These are phyloP conservation scores for Onychomys leucogaster DNA, from an alignment of 2,797 vertebrate genomes.

Conservation along the genomic window DNA sequence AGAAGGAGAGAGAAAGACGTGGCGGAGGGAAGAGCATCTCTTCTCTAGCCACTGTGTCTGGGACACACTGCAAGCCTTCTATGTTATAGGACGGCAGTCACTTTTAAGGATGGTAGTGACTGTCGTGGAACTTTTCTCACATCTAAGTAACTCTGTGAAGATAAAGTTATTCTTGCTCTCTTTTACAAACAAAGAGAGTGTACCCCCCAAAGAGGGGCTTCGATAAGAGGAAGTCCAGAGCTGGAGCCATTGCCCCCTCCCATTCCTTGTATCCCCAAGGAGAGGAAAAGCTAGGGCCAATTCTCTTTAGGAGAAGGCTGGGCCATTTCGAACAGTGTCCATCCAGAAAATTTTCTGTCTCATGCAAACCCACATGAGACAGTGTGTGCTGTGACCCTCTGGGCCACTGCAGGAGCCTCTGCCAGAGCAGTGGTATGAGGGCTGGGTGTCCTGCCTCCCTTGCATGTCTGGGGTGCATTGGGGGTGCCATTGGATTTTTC, in stretches of 20 bases:
- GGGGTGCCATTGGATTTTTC: accelerated
- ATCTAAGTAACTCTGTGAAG: background rate
- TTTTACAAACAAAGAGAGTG: background rate
- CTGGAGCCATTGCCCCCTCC: background rate
- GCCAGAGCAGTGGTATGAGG: background rate
- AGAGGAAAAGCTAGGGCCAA: background rate
- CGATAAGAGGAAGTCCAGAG: background rate
- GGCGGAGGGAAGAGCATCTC: background rate
- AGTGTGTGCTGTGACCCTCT: background rate
- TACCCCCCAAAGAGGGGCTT: background rate
- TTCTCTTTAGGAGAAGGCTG: background rate
- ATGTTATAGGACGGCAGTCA: background rate
- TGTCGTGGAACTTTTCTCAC: background rate
- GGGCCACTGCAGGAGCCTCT: background rate
- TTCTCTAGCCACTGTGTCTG: background rate
- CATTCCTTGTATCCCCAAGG: background rate
- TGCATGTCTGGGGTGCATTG: background rate
- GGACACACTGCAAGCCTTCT: background rate
- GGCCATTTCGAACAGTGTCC: accelerated
- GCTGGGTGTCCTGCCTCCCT: background rate
- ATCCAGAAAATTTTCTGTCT: background rate
- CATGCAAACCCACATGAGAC: background rate
- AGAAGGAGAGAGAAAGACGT: background rate
- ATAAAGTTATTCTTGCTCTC: background rate
- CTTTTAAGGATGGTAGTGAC: background rate